Conservation (phyloP, 2,797 vertebrate genomes). For the Protonibea diacanthus region DNA sequence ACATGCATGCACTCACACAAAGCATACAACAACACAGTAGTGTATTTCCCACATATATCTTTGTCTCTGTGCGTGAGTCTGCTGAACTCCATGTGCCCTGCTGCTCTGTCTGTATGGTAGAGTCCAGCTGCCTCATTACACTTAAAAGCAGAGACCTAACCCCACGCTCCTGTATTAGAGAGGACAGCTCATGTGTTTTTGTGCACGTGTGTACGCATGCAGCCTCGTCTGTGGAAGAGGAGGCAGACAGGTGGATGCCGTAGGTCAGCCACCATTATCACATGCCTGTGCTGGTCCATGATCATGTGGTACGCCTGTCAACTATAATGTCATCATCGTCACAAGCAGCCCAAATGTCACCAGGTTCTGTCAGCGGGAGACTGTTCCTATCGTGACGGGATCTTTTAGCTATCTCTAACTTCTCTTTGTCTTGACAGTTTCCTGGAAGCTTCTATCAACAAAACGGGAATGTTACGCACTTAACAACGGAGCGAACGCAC, state of each 20-base stretch:
- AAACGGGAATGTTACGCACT: slow-evolving; percentile 49
- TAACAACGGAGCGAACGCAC: not conserved
- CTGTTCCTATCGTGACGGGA: slow-evolving; percentile 35
- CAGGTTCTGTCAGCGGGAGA: slow-evolving; percentile 38
- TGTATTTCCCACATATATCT: not conserved
- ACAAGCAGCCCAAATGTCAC: slow-evolving; percentile 44
- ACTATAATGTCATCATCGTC: slow-evolving; percentile 70
- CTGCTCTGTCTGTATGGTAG: slow-evolving; percentile 69
- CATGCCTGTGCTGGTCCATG: slow-evolving; percentile 73
- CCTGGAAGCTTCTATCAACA: slow-evolving; percentile 69
- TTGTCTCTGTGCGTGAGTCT: slow-evolving; percentile 5
- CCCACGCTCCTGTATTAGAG: not conserved
- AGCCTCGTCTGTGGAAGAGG: slow-evolving; percentile 27
- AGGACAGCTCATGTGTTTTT: slow-evolving; percentile 26
- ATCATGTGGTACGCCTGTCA: slow-evolving; percentile 78
- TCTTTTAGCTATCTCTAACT: slow-evolving; percentile 19
- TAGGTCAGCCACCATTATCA: slow-evolving; percentile 66
- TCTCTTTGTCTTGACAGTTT: slow-evolving; percentile 59
- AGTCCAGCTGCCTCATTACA: slow-evolving; percentile 79
- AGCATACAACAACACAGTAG: not conserved
- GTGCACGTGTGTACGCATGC: not conserved
- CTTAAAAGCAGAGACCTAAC: slow-evolving; percentile 22
- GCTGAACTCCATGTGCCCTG: slow-evolving; percentile 67
- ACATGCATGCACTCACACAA: not conserved
- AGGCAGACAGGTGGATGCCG: slow-evolving; percentile 74